Evolutionary conservation across 2,797 vertebrate genomes (phyloP), one percentile per base, ranked within the genome.

Genomic region (Myoxocephalus aenaeus): DNA sequence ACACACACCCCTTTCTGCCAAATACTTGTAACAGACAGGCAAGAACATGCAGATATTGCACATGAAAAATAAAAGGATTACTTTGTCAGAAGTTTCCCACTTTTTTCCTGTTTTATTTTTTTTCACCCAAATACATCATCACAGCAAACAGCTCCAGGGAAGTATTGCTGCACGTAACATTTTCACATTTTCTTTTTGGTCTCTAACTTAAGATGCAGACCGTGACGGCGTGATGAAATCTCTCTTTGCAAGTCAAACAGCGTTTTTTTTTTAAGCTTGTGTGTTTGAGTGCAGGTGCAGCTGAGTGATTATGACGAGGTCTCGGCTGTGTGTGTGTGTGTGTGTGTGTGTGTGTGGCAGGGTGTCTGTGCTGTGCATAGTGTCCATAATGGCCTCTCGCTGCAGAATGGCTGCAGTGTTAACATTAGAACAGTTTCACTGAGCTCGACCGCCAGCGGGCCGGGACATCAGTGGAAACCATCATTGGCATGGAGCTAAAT

Each of bases 391-490:
- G 75, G 73, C 75, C 61, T 79, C 36, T 40, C 44, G 22, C 70
- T 69, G 75, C 65, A 64, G 62, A 86, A 86, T 66, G 71, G 71
- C 81, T 73, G 83, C 73, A 59, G 46, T 64, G 63, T 77, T 77
- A 68, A 89, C 76, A 86, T 87, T 84, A 82, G 54, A 86, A 83
- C 70, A 36, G 67, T 79, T 77, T 85, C 64, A 63, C 56, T 54
- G 82, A 80, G 89, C 81, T 82, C 70, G 1, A 7, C 76, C n/a
- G 70, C 84, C 83, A 70, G 81, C 38, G 58, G 88, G 88, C 70
- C 50, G 62, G 82, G 68, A 84, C 84, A 78, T 87, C 77, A 86
- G 62, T 38, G 71, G 74, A 72, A 72, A 75, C 70, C 82, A 78
- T 91, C 86, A 82, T 42, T 3, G 34, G 36, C 46, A 57, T 44